Evolutionary conservation across 2,797 vertebrate species (phyloP), one percentile per base, ranked within the genome.

Genomic region (Parambassis ranga): DNA sequence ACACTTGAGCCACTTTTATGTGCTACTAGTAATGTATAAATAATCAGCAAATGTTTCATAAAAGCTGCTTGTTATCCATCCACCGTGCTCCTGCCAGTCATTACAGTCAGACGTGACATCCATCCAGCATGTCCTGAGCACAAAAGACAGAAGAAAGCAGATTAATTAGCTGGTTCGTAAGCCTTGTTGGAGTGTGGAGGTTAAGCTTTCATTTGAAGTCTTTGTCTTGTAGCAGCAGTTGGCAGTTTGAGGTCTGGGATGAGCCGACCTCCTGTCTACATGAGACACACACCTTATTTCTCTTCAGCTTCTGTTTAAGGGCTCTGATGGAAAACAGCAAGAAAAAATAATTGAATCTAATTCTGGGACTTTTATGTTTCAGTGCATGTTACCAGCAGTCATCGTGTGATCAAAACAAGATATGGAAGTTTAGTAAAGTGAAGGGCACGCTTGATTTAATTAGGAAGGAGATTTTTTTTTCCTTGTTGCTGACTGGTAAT

Each of bases 371-470:
- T n/a, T 69, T 61, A 66, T 79, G 83, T 82, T 85, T 76, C 23
- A 44, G 27, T 27, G 64, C 82, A 83, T 57, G 75, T 79, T 85
- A 86, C 61, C 19, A 31, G 63, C 71, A 79, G 84, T 74, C 62
- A 39, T 70, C 11, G 36, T 3, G 6, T 19, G 65, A 85, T 89
- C 75, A 81, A 75, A 86, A 80, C 70, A 76, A 82, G 70, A 90
- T 82, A 81, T 81, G 69, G 79, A 87, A 86, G 83, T 87, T 71
- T 77, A 69, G 82, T 71, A 66, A 70, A 75, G 75, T 85, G 80
- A 81, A 81, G 72, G 74, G 69, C 65, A 81, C 77, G 59, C 74
- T 80, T 89, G 86, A 92, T 90, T 91, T 75, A 80, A 91, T 92
- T 91, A 89, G 66, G 30, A 57, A 74, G 60, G 53, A 79, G 66